A percentile compares a stretch with the other conserved stretches of the same genome.
Evolutionary conservation across 1,140 invertebrate species (phyloP).

Genomic region (Drosophila sp.): DNA sequence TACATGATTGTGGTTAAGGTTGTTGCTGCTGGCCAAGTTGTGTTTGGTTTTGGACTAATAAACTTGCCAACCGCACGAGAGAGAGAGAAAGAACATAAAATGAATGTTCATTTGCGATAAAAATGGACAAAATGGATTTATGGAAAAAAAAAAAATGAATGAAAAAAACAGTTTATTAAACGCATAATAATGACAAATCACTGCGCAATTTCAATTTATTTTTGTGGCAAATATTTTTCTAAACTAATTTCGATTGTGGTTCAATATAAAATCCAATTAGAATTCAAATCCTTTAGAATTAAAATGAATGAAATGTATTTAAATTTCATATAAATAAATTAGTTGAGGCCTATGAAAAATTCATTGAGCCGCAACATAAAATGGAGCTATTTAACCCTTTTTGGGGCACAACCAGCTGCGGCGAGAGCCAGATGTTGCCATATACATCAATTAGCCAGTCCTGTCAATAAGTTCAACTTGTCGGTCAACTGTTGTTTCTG

Average conservation of each 20-base stretch:
- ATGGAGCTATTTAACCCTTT: slow-evolving; percentile 68
- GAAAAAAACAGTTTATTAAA: slow-evolving; percentile 26
- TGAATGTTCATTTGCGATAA: slow-evolving; percentile 60
- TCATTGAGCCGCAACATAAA: slow-evolving; percentile 68
- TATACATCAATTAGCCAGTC: slow-evolving; percentile 62
- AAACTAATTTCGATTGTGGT: neutral
- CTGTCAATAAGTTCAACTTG: slow-evolving; percentile 71
- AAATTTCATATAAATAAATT: slow-evolving; percentile 13
- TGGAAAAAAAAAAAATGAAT: slow-evolving; percentile 43
- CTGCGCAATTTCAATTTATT: neutral
- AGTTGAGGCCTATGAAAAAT: slow-evolving; percentile 24
- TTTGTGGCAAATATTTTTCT: neutral
- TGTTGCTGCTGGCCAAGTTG: slow-evolving; percentile 21
- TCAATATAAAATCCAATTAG: neutral
- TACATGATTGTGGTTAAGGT: slow-evolving; percentile 33
- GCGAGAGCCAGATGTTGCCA: slow-evolving; percentile 24
- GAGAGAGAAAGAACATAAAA: slow-evolving; percentile 4
- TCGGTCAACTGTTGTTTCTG: slow-evolving; percentile 26
- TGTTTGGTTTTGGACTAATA: slow-evolving; percentile 56
- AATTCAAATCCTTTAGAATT: slow-evolving; percentile 22
- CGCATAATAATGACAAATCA: slow-evolving; percentile 17
- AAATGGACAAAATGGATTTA: slow-evolving; percentile 57
- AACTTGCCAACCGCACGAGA: slow-evolving; percentile 34
- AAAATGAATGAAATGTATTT: slow-evolving; percentile 53
- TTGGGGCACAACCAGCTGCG: slow-evolving; percentile 36